phyloP scores from a whole-genome alignment of 2,888 invertebrate genomes.

The Pollenia angustigena region DNA sequence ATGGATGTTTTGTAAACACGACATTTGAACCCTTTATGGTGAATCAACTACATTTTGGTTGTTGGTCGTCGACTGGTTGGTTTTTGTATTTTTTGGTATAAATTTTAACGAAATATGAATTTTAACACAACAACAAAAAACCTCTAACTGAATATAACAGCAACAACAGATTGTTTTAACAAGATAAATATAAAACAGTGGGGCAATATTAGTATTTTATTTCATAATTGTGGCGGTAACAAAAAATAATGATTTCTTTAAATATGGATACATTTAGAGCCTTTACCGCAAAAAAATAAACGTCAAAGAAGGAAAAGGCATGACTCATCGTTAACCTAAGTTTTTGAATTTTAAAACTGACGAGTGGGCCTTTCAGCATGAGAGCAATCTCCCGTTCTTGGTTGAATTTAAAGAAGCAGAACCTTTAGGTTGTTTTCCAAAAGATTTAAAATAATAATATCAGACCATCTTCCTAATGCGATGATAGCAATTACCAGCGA shows the following conservation, averaged over 20 bases:
- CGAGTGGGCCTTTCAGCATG: too few species aligned
- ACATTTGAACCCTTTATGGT: conserved; percentile 67
- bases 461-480: too few species aligned
- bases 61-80: conserved; percentile 11
- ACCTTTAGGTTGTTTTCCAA: too few species aligned
- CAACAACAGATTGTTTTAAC: conserved; percentile 48
- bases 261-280: too few species aligned
- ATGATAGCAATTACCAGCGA: too few species aligned
- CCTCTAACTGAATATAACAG: neutral
- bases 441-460: too few species aligned
- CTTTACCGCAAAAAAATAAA: neutral
- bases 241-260: neutral
- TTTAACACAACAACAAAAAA: conserved; percentile 39
- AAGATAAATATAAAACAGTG: conserved; percentile 46
- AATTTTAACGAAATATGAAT: conserved; percentile 44
- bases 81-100: conserved; percentile 31
- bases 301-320: neutral
- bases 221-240: too few species aligned
- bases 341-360: too few species aligned
- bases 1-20: conserved; percentile 70
- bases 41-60: conserved; percentile 40
- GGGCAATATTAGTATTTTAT: neutral
- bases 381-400: too few species aligned
- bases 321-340: too few species aligned
- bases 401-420: too few species aligned